Evolutionary conservation across 1,140 invertebrate genomes (phyloP), one percentile per base, ranked within the genome.

Genomic region (Copidosoma floridanum): DNA sequence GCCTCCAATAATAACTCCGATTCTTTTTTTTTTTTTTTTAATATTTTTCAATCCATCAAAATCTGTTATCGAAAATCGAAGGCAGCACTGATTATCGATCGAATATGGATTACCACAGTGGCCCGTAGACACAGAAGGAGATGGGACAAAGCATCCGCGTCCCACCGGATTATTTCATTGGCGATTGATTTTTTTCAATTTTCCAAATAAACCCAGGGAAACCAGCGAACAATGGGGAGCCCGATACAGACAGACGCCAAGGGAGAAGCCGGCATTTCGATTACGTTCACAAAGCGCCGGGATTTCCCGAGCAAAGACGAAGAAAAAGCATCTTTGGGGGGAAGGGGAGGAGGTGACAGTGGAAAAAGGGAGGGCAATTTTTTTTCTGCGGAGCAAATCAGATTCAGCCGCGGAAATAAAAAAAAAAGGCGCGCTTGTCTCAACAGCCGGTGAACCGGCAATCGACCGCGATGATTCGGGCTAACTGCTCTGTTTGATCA

Each of bases 131-230:
- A n/a, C n/a, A n/a, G n/a, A n/a, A n/a, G n/a, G n/a, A n/a, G n/a
- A n/a, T n/a, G n/a, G n/a, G n/a, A n/a, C n/a, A n/a, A n/a, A n/a
- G n/a, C n/a, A n/a, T n/a, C n/a, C n/a, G n/a, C n/a, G n/a, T n/a
- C n/a, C 21, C 21, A 29, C 1, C 8, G 47, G n/a, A 35, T 50
- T 50, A 50, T 50, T 35, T 29, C 16, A 44, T 44, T 44, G 41
- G 41, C 29, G 20, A 21, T 29, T 51, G 37, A 51, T n/a, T 51
- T 51, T 51, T 51, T 51, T 38, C 48, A 51, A 37, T 51, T 51
- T 27, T n/a, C 18, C n/a, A n/a, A n/a, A n/a, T n/a, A n/a, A n/a
- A n/a, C n/a, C 7, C 20, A n/a, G 10, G 8, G 0, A 38, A 10
- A 20, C n/a, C 16, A n/a, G 6, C 32, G 20, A 38, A 50, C 48